These are phyloP conservation scores for Zelleria hepariella DNA, from an alignment of 2,888 invertebrate genomes.

Conservation along the genomic window DNA sequence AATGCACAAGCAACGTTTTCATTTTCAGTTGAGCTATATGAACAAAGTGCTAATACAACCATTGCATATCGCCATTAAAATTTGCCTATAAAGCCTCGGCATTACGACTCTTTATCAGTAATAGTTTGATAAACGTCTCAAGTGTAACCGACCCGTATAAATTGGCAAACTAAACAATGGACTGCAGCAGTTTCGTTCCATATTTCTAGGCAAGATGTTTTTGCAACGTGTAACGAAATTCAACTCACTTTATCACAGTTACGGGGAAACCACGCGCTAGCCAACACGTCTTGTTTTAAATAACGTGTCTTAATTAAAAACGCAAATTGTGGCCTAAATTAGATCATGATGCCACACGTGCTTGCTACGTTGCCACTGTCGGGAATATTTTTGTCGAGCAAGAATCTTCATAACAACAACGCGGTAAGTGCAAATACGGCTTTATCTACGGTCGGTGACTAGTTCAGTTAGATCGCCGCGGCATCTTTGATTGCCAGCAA, in stretches of 20 bases:
- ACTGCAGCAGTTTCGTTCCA: slow-evolving; percentile 61
- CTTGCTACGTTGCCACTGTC: slow-evolving; percentile 12
- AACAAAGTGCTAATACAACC: slow-evolving; percentile 44
- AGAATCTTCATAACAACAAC: neutral
- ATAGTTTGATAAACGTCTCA: slow-evolving; percentile 69
- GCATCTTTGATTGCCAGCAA: slow-evolving; percentile 34
- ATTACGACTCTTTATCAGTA: slow-evolving; percentile 68
- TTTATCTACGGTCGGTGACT: neutral
- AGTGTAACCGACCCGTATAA: slow-evolving; percentile 72
- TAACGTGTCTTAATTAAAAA: slow-evolving; percentile 48
- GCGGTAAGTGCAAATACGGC: neutral
- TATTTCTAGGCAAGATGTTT: slow-evolving; percentile 64
- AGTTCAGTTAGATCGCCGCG: neutral
- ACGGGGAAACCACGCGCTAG: slow-evolving; percentile 62
- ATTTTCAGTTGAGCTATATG: slow-evolving; percentile 14
- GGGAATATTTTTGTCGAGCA: neutral
- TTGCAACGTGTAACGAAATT: slow-evolving; percentile 54
- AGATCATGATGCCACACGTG: slow-evolving; percentile 33
- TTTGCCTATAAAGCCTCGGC: slow-evolving; percentile 54
- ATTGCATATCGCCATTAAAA: slow-evolving; percentile 58
- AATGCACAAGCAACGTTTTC: neutral
- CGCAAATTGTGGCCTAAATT: slow-evolving; percentile 40
- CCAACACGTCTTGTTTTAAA: slow-evolving; percentile 54
- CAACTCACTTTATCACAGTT: slow-evolving; percentile 64
- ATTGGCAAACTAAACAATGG: slow-evolving; percentile 72